These are phyloP conservation scores for Mya arenaria DNA, from an alignment of 1,140 invertebrate species.

Conservation along the genomic window DNA sequence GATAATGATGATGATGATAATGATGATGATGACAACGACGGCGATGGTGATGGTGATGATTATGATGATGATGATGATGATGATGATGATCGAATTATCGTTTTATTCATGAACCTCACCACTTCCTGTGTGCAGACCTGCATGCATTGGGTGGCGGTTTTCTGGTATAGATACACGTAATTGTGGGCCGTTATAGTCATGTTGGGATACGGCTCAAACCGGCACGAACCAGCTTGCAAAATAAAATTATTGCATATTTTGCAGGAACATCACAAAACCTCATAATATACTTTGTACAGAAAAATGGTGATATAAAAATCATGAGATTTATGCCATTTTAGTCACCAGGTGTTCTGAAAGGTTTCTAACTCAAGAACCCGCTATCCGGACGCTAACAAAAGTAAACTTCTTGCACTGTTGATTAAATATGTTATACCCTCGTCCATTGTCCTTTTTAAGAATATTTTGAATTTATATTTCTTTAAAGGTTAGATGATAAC, in stretches of 20 bases:
- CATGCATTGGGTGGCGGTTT: constrained; percentile 17
- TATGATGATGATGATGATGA: too few species aligned
- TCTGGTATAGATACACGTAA: constrained; percentile 21
- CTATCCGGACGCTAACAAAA: neutral
- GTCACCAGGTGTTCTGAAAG: neutral
- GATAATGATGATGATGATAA: too few species aligned
- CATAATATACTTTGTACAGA: neutral
- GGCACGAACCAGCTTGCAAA: constrained; percentile 18
- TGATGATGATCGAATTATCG: too few species aligned
- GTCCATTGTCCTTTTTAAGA: neutral
- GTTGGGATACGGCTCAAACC: neutral
- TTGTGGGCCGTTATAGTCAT: constrained; percentile 19
- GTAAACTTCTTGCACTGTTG: neutral
- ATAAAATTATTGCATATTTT: neutral
- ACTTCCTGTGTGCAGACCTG: neutral
- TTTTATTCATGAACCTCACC: too few species aligned
- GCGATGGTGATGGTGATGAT: too few species aligned
- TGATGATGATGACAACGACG: too few species aligned
- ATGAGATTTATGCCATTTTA: neutral
- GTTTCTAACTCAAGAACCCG: neutral
- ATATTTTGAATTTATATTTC: neutral
- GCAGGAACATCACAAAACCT: too few species aligned
- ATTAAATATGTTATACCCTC: neutral
- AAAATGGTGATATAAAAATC: neutral
- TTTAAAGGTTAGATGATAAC: neutral